Percentiles rank a stretch among this genome's conserved stretches.
Conservation (phyloP, 2,888 invertebrate species). For the Deilephila porcellus region DNA sequence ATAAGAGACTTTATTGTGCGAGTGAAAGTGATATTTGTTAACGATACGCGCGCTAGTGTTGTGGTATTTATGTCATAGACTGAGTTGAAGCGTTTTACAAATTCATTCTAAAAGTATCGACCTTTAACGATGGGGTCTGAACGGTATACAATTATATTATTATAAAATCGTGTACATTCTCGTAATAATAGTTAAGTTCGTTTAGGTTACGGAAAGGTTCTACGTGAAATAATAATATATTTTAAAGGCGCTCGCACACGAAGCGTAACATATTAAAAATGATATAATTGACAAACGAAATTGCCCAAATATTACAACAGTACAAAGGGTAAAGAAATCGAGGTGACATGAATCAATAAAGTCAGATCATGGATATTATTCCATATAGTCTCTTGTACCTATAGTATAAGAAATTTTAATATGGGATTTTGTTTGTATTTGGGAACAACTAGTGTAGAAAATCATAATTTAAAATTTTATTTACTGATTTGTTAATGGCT, state of each 20-base stretch:
- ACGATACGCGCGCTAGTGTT: neutral
- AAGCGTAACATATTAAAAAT: neutral
- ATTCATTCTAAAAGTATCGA: conserved; percentile 18
- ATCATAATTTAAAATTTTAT: neutral
- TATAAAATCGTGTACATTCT: conserved; percentile 28
- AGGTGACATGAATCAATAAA: neutral
- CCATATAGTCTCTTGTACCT: conserved; percentile 11
- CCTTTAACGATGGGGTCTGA: neutral
- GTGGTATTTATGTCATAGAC: neutral
- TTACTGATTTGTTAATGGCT: neutral
- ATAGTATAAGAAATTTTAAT: conserved; percentile 11
- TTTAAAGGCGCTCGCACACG: conserved; percentile 23
- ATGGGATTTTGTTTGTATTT: neutral
- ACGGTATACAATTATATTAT: conserved; percentile 31
- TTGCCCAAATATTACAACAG: neutral
- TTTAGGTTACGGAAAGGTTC: conserved; percentile 21
- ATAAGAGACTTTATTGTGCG: neutral
- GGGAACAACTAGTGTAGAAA: neutral
- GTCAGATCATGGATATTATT: neutral
- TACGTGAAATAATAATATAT: conserved; percentile 35
- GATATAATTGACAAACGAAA: neutral
- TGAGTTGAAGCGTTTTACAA: neutral
- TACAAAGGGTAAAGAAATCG: neutral
- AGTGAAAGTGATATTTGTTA: neutral
- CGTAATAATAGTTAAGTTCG: conserved; percentile 24